Evolutionary conservation across 2,113 vertebrate species (phyloP).

Genomic region (Cryptomyrus ogoouensis): DNA sequence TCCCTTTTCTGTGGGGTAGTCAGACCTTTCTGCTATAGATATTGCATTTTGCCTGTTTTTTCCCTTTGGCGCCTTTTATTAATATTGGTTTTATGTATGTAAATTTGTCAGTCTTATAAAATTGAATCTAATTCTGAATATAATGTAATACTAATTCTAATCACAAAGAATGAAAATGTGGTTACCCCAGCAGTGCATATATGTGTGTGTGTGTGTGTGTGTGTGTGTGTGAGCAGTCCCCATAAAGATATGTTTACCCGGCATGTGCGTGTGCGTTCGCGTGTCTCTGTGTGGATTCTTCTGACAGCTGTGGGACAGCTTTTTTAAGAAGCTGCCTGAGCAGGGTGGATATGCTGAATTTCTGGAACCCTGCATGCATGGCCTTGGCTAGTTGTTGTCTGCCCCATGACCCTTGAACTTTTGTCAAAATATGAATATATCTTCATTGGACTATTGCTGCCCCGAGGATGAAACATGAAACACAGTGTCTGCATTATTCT

Average conservation of each 20-base stretch:
- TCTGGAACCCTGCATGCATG: not conserved
- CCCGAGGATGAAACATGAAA: not conserved
- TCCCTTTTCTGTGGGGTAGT: not conserved
- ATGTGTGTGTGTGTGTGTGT: not conserved
- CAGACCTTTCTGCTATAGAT: not conserved
- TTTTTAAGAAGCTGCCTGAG: not conserved
- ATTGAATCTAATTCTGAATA: not conserved
- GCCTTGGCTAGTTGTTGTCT: not conserved
- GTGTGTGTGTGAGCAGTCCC: too few relatives aligned
- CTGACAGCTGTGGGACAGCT: not conserved
- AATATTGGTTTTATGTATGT: not conserved
- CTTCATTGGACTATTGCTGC: not conserved
- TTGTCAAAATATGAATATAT: not conserved
- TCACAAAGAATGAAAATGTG: not conserved
- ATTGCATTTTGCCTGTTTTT: not conserved
- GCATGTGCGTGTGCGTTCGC: not conserved
- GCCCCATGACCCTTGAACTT: not conserved
- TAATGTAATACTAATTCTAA: not conserved
- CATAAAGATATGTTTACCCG: too few relatives aligned
- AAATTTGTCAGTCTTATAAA: not conserved
- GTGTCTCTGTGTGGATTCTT: not conserved
- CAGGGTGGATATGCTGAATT: not conserved
- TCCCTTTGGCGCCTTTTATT: not conserved
- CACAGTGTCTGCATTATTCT: not conserved
- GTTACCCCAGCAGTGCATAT: not conserved